Evolutionary conservation across 2,888 invertebrate genomes (phyloP).

Genomic region (Macaria notata): DNA sequence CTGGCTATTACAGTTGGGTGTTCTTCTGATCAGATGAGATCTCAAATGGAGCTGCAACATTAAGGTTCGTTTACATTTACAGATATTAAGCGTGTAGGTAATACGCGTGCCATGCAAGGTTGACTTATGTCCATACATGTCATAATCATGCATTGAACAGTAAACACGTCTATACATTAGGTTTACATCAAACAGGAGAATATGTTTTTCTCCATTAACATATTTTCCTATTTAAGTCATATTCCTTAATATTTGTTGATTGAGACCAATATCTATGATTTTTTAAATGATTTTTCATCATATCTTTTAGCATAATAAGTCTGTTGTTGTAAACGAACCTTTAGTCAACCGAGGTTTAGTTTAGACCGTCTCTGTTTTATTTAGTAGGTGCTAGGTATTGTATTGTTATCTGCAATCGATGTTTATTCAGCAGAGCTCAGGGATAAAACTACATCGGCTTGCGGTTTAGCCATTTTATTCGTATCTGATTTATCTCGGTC

Average conservation of each 20-base stretch:
- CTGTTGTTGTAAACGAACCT: neutral
- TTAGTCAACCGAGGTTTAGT: slow-evolving; percentile 34
- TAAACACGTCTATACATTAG: too few species aligned
- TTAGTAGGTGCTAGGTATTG: slow-evolving; percentile 38
- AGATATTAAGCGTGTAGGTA: too few species aligned
- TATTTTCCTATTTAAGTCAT: too few species aligned
- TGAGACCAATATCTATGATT: too few species aligned
- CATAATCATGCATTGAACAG: too few species aligned
- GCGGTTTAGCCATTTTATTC: slow-evolving; percentile 35
- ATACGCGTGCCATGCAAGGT: neutral
- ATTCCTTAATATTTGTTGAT: too few species aligned
- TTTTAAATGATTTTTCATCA: too few species aligned
- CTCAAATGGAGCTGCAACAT: slow-evolving; percentile 30
- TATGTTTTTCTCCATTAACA: too few species aligned
- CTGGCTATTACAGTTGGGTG: slow-evolving; percentile 27
- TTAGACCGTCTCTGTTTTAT: slow-evolving; percentile 34
- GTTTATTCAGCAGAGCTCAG: slow-evolving; percentile 49
- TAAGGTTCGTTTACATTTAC: too few species aligned
- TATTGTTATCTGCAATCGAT: slow-evolving; percentile 42
- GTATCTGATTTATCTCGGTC: slow-evolving; percentile 7
- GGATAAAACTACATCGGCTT: slow-evolving; percentile 47
- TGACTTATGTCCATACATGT: too few species aligned
- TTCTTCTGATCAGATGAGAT: slow-evolving; percentile 25
- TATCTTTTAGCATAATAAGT: too few species aligned
- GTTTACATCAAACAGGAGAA: too few species aligned